A percentile compares a stretch with the other conserved stretches of the same genome.
phyloP scores from a whole-genome alignment of 1,140 invertebrate genomes.

The Himalopsyche phryganea region DNA sequence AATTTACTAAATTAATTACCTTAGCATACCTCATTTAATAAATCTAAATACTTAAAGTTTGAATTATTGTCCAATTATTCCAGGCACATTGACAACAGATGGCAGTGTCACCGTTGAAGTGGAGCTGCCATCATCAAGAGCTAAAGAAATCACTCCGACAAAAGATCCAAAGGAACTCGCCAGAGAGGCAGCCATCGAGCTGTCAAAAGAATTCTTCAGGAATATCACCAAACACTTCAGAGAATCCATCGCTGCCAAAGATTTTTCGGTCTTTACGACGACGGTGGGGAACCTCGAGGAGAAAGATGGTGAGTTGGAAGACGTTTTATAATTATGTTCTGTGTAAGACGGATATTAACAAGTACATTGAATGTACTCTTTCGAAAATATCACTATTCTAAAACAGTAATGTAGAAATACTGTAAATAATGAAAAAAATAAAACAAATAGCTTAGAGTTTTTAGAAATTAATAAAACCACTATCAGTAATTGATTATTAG shows the following conservation, averaged over 20 bases:
- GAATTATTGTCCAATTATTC: too few species aligned
- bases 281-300: slow-evolving; percentile 43
- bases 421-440: too few species aligned
- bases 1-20: too few species aligned
- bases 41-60: too few species aligned
- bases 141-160: slow-evolving; percentile 19
- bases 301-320: slow-evolving; percentile 47
- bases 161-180: slow-evolving; percentile 29
- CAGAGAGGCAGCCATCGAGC: slow-evolving; percentile 43
- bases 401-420: too few species aligned
- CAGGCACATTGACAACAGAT: slow-evolving; percentile 27
- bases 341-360: too few species aligned
- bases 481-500: too few species aligned
- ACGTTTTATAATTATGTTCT: slow-evolving; percentile 15
- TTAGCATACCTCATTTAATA: too few species aligned
- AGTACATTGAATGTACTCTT: too few species aligned
- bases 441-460: too few species aligned
- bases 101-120: neutral
- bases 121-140: slow-evolving; percentile 1
- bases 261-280: slow-evolving; percentile 37
- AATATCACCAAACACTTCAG: slow-evolving; percentile 52
- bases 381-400: too few species aligned
- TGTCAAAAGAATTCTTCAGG: slow-evolving; percentile 52
- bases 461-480: too few species aligned
- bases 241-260: slow-evolving; percentile 42